Evolutionary conservation across 2,888 invertebrate genomes (phyloP).

Genomic region (Drosophila ezoana): DNA sequence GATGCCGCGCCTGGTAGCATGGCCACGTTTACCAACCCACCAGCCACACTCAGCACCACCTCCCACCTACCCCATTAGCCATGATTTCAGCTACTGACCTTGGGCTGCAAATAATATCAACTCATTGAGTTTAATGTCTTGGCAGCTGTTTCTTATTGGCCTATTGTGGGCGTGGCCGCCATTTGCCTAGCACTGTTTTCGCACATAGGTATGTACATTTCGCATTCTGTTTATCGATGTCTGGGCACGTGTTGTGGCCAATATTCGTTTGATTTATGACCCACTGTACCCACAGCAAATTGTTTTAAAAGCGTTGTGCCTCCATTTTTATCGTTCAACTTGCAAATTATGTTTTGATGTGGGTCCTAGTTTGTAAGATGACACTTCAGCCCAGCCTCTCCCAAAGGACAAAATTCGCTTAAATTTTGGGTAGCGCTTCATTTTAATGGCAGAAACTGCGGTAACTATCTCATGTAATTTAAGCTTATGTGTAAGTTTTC

Average conservation of each 20-base stretch:
- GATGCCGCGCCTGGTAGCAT: slow-evolving; percentile 40
- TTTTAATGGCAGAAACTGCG: slow-evolving; percentile 59
- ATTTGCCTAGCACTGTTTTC: slow-evolving; percentile 41
- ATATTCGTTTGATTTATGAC: slow-evolving; percentile 73
- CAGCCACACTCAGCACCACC: neutral
- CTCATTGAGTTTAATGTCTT: slow-evolving; percentile 77
- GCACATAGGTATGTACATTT: slow-evolving; percentile 20
- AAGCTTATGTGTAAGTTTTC: slow-evolving; percentile 10
- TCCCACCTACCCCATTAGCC: slow-evolving; percentile 19
- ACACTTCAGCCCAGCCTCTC: slow-evolving; percentile 2
- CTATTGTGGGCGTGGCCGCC: slow-evolving; percentile 42
- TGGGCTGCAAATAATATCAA: slow-evolving; percentile 79
- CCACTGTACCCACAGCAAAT: slow-evolving; percentile 27
- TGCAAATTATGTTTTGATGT: slow-evolving; percentile 72
- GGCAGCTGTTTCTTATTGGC: slow-evolving; percentile 52
- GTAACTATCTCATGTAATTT: slow-evolving; percentile 20
- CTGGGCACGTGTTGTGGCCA: slow-evolving; percentile 66
- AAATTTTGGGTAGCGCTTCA: slow-evolving; percentile 2
- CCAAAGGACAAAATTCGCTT: slow-evolving; percentile 63
- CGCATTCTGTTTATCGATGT: slow-evolving; percentile 43
- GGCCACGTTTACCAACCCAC: neutral
- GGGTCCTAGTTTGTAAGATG: slow-evolving; percentile 31
- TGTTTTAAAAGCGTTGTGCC: slow-evolving; percentile 21
- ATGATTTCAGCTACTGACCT: slow-evolving; percentile 62
- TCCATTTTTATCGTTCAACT: slow-evolving; percentile 46